phyloP scores from a whole-genome alignment of 2,888 invertebrate species.

The Polyommatus icarus region DNA sequence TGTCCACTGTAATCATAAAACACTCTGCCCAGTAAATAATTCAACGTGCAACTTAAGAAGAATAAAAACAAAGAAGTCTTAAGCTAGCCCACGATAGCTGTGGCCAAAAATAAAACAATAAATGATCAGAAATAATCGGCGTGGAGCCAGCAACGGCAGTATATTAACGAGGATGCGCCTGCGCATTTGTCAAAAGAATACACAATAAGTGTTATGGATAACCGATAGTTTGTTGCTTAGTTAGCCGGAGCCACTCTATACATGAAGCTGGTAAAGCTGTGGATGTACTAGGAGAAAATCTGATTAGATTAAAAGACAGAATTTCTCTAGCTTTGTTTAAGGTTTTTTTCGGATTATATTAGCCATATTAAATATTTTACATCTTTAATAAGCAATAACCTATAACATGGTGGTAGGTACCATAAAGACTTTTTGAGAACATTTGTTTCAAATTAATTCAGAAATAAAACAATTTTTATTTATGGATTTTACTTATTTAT shows the following conservation, averaged over 20 bases:
- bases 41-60: slow-evolving; percentile 40
- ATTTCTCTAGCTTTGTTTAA: background rate
- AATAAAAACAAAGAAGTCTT: slow-evolving; percentile 38
- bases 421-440: too few species aligned
- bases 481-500: too few species aligned
- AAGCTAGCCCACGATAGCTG: slow-evolving; percentile 36
- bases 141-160: slow-evolving; percentile 44
- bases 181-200: slow-evolving; percentile 73
- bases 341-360: too few species aligned
- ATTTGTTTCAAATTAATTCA: too few species aligned
- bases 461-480: too few species aligned
- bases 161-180: slow-evolving; percentile 60
- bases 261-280: slow-evolving; percentile 43
- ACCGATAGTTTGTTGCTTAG: slow-evolving; percentile 73
- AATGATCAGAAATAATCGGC: slow-evolving; percentile 55
- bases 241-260: slow-evolving; percentile 61
- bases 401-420: too few species aligned
- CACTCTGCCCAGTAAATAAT: slow-evolving; percentile 33
- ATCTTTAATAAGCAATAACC: too few species aligned
- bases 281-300: slow-evolving; percentile 45
- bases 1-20: slow-evolving; percentile 20
- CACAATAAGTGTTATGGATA: slow-evolving; percentile 76
- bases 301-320: background rate
- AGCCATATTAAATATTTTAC: too few species aligned
- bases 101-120: slow-evolving; percentile 51